phyloP scores from a whole-genome alignment of 2,888 invertebrate genomes.

The Drosophila nigricruria region DNA sequence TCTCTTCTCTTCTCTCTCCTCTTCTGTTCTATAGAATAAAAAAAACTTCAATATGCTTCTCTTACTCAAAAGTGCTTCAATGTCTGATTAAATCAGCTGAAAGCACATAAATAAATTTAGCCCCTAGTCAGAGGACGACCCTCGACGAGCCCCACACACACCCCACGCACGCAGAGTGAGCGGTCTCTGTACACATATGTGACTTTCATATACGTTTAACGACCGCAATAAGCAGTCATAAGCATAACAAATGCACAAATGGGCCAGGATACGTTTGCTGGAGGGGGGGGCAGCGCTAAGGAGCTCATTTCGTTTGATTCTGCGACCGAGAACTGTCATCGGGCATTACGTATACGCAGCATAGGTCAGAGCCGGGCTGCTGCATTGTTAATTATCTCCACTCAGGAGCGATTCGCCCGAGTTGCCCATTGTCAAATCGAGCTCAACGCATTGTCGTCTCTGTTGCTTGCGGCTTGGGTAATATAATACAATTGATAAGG shows the following conservation, averaged over 20 bases:
- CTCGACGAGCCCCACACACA: conserved; percentile 18
- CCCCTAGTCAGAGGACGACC: conserved; percentile 8
- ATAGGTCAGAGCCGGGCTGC: conserved; percentile 19
- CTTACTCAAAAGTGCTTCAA: conserved; percentile 4
- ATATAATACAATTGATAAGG: conserved; percentile 47
- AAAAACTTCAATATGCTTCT: background rate
- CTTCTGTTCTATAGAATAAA: background rate
- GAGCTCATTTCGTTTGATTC: conserved; percentile 26
- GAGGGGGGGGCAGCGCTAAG: background rate
- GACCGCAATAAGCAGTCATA: conserved; percentile 59
- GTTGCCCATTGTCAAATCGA: conserved; percentile 48
- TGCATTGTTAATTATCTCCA: conserved; percentile 65
- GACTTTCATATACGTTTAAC: conserved; percentile 41
- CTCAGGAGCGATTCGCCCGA: conserved; percentile 28
- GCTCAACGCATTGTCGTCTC: conserved; percentile 27
- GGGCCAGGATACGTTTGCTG: conserved; percentile 15
- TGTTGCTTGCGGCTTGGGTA: conserved; percentile 2
- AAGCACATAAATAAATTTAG: conserved; percentile 12
- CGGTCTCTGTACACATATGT: conserved; percentile 3
- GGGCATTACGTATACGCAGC: conserved; percentile 49
- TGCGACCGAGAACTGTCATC: conserved; percentile 31
- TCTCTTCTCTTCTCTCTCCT: background rate
- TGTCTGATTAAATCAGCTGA: conserved; percentile 17
- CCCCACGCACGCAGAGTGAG: background rate
- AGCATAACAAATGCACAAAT: conserved; percentile 51